Evolutionary conservation across 2,888 invertebrate genomes (phyloP).

Genomic region (Papilio demoleus): DNA sequence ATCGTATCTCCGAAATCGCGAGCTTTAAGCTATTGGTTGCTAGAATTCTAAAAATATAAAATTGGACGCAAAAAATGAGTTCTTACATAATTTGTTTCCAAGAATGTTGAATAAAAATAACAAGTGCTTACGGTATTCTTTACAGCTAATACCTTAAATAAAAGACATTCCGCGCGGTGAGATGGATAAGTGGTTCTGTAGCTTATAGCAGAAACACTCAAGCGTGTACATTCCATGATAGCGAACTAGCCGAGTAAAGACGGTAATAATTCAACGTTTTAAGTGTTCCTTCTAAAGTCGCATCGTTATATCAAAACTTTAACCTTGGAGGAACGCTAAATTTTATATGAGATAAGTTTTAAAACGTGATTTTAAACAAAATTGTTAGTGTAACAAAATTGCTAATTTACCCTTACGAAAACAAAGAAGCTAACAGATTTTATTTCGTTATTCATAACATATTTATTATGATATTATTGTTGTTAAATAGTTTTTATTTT

Average conservation of each 20-base stretch:
- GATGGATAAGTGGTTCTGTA: slow-evolving; percentile 28
- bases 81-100: background rate
- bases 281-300: slow-evolving; percentile 8
- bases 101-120: background rate
- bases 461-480: too few species aligned
- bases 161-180: slow-evolving; percentile 26
- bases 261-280: slow-evolving; percentile 9
- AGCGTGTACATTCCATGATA: slow-evolving; percentile 16
- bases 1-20: too few species aligned
- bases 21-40: too few species aligned
- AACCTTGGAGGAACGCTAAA: background rate
- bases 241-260: slow-evolving; percentile 17
- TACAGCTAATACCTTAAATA: slow-evolving; percentile 8
- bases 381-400: too few species aligned
- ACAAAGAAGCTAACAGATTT: too few species aligned
- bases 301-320: slow-evolving; percentile 8
- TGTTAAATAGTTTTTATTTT: too few species aligned
- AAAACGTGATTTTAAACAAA: background rate
- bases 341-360: background rate
- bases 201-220: slow-evolving; percentile 25
- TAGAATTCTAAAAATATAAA: background rate
- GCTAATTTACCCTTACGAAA: too few species aligned
- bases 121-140: background rate
- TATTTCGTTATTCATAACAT: too few species aligned
- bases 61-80: background rate